Percentiles rank a stretch among this genome's conserved stretches.
Conservation (phyloP, 2,113 vertebrate species). For the Pachyramphus minor region DNA sequence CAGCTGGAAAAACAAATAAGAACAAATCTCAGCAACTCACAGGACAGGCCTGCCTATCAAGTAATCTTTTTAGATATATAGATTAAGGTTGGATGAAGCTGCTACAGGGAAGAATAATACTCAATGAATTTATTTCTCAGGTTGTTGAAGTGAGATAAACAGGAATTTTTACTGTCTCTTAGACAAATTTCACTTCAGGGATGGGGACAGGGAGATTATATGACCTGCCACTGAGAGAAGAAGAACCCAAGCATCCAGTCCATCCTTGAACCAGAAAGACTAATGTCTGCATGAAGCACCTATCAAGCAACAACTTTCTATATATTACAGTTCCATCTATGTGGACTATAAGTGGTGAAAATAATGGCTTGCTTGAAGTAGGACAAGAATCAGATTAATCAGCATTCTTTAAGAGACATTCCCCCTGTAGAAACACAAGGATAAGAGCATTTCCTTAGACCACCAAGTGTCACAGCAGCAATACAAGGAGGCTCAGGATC, state of each 20-base stretch:
- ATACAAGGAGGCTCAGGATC: not conserved
- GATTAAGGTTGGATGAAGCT: not conserved
- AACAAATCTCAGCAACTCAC: not conserved
- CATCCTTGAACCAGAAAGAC: not conserved
- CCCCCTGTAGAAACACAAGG: not conserved
- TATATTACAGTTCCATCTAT: not conserved
- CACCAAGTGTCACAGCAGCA: not conserved
- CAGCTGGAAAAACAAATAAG: not conserved
- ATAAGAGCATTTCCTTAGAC: not conserved
- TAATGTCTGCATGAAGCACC: not conserved
- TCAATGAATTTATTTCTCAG: not conserved
- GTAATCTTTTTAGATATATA: not conserved
- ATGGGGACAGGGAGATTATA: fast-evolving
- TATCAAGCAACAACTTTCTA: not conserved
- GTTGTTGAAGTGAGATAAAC: not conserved
- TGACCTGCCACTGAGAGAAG: not conserved
- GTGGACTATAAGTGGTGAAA: not conserved
- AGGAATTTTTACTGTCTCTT: not conserved
- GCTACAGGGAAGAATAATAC: not conserved
- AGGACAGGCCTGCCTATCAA: not conserved
- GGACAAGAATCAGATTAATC: not conserved
- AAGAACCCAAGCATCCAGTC: not conserved
- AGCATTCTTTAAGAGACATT: not conserved
- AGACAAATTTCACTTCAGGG: not conserved
- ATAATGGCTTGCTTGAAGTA: not conserved